Base-by-base conservation (phyloP, 2,113 vertebrate genomes). In the Sebastes fasciatus region DNA sequence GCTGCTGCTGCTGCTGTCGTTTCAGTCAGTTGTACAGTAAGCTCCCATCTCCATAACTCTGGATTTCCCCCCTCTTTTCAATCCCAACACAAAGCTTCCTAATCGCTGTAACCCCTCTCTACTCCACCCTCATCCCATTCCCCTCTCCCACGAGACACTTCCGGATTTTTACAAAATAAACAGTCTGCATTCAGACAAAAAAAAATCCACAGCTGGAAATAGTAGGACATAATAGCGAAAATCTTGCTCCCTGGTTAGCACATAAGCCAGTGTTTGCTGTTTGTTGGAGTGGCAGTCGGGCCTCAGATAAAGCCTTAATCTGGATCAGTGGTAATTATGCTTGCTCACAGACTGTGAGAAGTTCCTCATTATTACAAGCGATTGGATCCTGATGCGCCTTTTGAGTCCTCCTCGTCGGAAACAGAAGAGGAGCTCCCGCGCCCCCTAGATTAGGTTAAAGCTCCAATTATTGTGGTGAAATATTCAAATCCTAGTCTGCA, bases 401-500 rank as follows among this genome's bases (percentile, higher is more conserved):
- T 91, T 91, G 87, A 94, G 90, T 82, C 75, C 69, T 72, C 79
- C 87, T 90, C 82, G 54, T 66, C 64, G 5, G 83, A 85, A 89
- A 91, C 86, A 86, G 76, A 75, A 71, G 87, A 92, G 91, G 88
- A 57, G 86, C 87, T 79, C 76, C 69, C 61, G 77, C 88, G 61
- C 85, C 80, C 23, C 85, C 84, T 67, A 92, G 93, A 94, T 95
- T 95, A 94, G 91, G 91, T 94, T 93, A 94, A 93, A 92, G 88
- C 92, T 90, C 91, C 93, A 94, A 94, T 94, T 92, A 94, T 26
- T 91, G 89, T 81, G 62, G 66, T 86, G 86, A 94, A 94, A 94
- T 95, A 95, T 95, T 94, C 89, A 92, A 94, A 94, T 94, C 90
- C 89, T 86, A 85, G 90, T 91, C 89, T 86, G 89, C 78, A 79